Evolutionary conservation across 2,797 vertebrate genomes (phyloP).

Genomic region (Spatula versicolor): DNA sequence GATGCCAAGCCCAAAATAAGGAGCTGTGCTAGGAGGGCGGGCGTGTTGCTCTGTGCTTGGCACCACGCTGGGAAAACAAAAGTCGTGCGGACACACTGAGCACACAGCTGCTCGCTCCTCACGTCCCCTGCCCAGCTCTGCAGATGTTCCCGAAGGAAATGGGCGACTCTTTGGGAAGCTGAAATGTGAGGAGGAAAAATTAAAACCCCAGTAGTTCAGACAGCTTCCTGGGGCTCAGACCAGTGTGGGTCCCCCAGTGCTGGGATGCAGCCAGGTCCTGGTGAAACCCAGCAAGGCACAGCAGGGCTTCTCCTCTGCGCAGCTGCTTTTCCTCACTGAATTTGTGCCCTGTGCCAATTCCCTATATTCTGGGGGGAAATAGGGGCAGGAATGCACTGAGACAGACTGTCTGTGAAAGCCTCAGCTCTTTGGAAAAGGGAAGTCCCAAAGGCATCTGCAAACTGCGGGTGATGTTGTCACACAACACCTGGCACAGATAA

Average conservation of each 20-base stretch:
- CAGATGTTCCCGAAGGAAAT: neutral
- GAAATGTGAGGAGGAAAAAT: neutral
- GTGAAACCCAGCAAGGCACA: fast-evolving
- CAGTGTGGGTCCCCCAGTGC: too few relatives aligned
- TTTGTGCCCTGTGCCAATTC: neutral
- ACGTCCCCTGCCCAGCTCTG: fast-evolving
- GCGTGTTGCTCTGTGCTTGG: neutral
- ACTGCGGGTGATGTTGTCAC: neutral
- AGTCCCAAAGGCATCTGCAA: neutral
- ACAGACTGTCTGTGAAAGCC: neutral
- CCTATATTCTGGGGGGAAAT: neutral
- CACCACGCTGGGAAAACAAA: neutral
- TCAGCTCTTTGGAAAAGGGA: neutral
- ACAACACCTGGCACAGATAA: neutral
- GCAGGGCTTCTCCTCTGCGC: neutral
- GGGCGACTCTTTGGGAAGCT: fast-evolving
- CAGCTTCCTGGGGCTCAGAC: neutral
- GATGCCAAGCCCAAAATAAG: neutral
- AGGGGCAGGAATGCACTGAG: neutral
- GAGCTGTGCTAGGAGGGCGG: neutral
- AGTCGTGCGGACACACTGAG: neutral
- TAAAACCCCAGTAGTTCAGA: neutral
- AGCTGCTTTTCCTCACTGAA: neutral
- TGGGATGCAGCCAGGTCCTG: fast-evolving
- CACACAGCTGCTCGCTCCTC: neutral